Conservation (phyloP, 2,888 invertebrate genomes). For the Pterostichus niger region DNA sequence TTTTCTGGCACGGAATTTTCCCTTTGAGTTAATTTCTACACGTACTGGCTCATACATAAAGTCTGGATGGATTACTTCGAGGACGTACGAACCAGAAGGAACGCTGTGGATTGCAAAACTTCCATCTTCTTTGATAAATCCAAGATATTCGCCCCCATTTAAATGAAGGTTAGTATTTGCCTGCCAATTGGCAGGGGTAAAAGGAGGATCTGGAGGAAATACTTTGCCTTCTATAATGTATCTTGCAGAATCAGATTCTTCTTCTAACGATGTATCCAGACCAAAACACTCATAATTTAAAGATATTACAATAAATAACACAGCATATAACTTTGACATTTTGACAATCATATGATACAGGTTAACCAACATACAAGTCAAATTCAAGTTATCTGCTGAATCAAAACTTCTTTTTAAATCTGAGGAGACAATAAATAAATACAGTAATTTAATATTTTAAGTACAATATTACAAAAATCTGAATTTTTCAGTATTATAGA, state of each 20-base stretch:
- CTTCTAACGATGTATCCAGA: conserved; percentile 70
- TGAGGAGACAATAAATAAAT: not conserved
- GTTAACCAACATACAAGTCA: not conserved
- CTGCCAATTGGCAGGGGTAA: conserved; percentile 84
- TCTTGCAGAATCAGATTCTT: conserved; percentile 78
- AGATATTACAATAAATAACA: conserved; percentile 44
- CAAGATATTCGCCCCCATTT: conserved; percentile 93
- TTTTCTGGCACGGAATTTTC: conserved; percentile 96
- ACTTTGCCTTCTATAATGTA: conserved; percentile 91
- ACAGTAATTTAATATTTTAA: not conserved
- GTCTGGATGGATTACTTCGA: conserved; percentile 95
- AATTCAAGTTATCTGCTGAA: no score
- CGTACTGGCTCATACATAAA: conserved; percentile 95
- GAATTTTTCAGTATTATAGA: no score
- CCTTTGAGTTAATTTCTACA: conserved; percentile 98
- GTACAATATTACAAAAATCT: no score
- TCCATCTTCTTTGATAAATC: conserved; percentile 94
- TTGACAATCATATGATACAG: conserved; percentile 14
- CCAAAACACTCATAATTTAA: conserved; percentile 31
- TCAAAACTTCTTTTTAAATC: no score
- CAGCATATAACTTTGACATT: conserved; percentile 58
- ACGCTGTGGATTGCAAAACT: conserved; percentile 93
- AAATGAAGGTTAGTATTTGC: conserved; percentile 88
- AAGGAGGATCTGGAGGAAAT: conserved; percentile 84
- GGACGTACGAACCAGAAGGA: conserved; percentile 94